A percentile compares a stretch with the other conserved stretches of the same genome.
Conservation (phyloP, 2,797 vertebrate genomes). For the Luscinia megarhynchos region DNA sequence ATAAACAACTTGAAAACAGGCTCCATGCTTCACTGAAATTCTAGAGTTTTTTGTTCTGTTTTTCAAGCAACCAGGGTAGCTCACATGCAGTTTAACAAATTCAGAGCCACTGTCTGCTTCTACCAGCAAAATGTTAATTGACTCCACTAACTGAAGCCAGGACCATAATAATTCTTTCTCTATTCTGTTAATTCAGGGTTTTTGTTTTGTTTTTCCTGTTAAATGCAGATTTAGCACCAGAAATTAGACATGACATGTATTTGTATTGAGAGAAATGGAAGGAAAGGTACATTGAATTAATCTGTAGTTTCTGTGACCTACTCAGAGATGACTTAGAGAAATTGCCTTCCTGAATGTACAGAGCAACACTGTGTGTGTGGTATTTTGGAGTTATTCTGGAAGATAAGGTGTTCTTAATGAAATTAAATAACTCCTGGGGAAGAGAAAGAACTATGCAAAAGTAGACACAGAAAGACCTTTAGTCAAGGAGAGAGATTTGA, state of each 20-base stretch:
- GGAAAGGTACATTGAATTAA: not conserved
- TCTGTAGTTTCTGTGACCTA: not conserved
- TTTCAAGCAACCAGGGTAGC: conserved; percentile 1
- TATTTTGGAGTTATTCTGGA: not conserved
- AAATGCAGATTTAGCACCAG: not conserved
- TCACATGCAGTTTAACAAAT: conserved; percentile 22
- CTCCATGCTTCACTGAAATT: not conserved
- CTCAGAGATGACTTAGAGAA: not conserved
- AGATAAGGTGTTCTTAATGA: not conserved
- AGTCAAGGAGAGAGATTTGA: not conserved
- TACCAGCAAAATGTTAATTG: not conserved
- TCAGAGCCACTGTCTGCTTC: not conserved
- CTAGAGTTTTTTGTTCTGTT: not conserved
- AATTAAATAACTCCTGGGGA: not conserved
- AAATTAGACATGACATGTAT: not conserved
- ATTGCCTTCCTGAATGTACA: not conserved
- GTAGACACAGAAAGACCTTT: not conserved
- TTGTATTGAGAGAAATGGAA: not conserved
- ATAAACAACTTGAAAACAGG: conserved; percentile 61
- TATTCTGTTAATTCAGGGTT: not conserved
- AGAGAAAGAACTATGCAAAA: not conserved
- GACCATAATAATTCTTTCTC: not conserved
- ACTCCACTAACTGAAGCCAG: not conserved
- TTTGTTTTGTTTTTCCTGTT: not conserved
- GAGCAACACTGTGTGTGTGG: not conserved